A percentile compares a stretch with the other conserved stretches of the same genome.
phyloP scores from a whole-genome alignment of 2,113 vertebrate species.

The Cochlearius cochlearius region DNA sequence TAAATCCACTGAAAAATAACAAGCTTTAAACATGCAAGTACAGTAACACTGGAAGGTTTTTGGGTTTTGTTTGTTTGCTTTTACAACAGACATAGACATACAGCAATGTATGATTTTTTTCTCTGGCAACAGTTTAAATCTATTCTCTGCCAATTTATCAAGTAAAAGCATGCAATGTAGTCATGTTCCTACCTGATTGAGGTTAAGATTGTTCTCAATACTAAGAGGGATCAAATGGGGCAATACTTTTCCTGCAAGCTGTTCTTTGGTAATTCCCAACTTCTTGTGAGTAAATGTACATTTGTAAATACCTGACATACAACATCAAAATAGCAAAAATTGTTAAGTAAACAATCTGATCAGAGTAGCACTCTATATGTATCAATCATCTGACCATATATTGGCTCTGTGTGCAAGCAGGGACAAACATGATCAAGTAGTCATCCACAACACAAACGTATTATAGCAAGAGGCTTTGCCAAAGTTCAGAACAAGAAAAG shows the following conservation, averaged over 20 bases:
- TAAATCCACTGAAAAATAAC: background rate
- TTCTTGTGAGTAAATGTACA: slow-evolving; percentile 98
- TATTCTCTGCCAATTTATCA: background rate
- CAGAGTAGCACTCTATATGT: background rate
- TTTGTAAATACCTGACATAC: slow-evolving; percentile 91
- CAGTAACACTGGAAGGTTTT: background rate
- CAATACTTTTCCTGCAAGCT: slow-evolving; percentile 90
- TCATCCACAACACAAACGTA: background rate
- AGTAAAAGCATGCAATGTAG: background rate
- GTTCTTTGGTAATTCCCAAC: slow-evolving; percentile 96
- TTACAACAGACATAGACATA: background rate
- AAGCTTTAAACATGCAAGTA: background rate
- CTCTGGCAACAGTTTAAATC: background rate
- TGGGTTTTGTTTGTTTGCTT: background rate
- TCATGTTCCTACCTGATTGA: slow-evolving; percentile 87
- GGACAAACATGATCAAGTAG: background rate
- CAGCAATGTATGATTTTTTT: background rate
- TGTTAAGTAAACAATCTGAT: background rate
- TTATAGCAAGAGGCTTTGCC: background rate
- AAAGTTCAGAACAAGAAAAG: background rate
- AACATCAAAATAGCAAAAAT: background rate
- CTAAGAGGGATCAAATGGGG: slow-evolving; percentile 96
- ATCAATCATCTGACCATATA: background rate
- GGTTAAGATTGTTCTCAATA: slow-evolving; percentile 97
- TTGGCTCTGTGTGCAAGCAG: background rate